These are phyloP conservation scores for Apodemus speciosus DNA, from an alignment of 2,113 vertebrate genomes.

Conservation along the genomic window DNA sequence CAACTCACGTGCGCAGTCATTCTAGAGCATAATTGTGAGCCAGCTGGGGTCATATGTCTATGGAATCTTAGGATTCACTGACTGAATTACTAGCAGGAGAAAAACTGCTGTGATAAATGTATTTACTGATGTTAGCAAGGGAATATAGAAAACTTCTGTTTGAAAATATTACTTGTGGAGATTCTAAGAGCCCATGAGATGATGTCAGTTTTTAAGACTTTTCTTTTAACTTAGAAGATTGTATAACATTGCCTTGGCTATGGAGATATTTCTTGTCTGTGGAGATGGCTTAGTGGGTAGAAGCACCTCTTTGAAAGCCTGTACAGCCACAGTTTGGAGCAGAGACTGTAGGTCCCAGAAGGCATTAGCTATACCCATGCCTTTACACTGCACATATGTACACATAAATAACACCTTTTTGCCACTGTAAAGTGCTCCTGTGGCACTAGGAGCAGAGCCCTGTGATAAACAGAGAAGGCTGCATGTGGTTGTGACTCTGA, in stretches of 20 bases:
- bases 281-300: background rate
- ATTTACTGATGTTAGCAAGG: conserved; percentile 7
- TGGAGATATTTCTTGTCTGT: background rate
- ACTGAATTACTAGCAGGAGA: background rate
- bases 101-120: background rate
- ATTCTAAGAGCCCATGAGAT: background rate
- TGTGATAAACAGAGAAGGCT: background rate
- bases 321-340: background rate
- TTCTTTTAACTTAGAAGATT: conserved; percentile 6
- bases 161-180: background rate
- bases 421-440: background rate
- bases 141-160: background rate
- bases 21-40: background rate
- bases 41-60: background rate
- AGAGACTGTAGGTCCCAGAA: background rate
- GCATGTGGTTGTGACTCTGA: background rate
- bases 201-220: conserved; percentile 10
- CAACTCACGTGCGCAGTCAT: background rate
- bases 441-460: background rate
- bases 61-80: background rate
- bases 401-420: background rate
- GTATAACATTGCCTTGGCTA: background rate
- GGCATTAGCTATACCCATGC: background rate
- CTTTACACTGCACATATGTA: background rate
- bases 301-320: background rate